Conservation (phyloP, 35 echinoderm and acorn worm species). For the Hemicentrotus pulcherrimus region DNA sequence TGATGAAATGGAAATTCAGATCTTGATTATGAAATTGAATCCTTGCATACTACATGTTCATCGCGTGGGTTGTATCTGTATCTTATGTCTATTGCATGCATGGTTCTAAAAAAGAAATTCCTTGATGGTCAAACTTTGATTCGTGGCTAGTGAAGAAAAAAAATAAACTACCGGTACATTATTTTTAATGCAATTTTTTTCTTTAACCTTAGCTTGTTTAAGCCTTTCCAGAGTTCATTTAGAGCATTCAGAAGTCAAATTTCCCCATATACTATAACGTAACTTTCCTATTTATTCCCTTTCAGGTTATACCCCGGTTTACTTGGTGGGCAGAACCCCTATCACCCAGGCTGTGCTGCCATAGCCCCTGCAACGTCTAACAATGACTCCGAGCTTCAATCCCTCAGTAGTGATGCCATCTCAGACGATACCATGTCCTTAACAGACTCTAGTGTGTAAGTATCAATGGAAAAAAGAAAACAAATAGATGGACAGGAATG, state of each 20-base stretch:
- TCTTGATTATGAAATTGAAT: background rate
- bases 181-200: no score
- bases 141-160: no score
- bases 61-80: no score
- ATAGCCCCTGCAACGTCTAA: conserved; percentile 86
- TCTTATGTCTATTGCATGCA: no score
- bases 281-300: conserved; percentile 17
- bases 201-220: no score
- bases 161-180: no score
- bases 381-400: conserved; percentile 91
- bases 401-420: conserved; percentile 91
- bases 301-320: conserved; percentile 68
- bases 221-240: no score
- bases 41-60: background rate
- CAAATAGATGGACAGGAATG: no score
- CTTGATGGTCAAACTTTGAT: no score
- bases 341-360: conserved; percentile 83
- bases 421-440: conserved; percentile 97
- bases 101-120: no score
- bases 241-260: no score
- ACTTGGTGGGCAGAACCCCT: conserved; percentile 55
- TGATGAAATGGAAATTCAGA: background rate
- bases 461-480: background rate
- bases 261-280: no score
- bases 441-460: conserved; percentile 99